These are phyloP conservation scores for Lasiurus cinereus DNA, from an alignment of 2,113 vertebrate genomes.

Conservation along the genomic window DNA sequence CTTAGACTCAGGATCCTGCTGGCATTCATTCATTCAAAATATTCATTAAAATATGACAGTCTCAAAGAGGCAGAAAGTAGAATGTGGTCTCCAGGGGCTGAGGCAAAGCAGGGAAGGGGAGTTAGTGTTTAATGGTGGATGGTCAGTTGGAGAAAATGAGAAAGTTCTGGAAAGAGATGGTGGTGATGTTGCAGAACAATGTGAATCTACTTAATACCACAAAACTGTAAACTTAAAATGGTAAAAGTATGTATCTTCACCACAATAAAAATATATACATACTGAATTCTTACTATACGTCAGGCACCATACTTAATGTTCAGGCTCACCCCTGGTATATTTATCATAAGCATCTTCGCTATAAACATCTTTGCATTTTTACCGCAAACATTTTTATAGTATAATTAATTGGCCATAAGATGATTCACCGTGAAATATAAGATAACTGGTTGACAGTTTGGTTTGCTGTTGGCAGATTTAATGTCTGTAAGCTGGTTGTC, in stretches of 20 bases:
- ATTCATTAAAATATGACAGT: background rate
- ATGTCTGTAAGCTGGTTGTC: background rate
- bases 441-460: background rate
- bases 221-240: background rate
- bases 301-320: background rate
- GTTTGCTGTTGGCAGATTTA: background rate
- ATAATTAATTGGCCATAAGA: background rate
- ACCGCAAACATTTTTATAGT: background rate
- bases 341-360: background rate
- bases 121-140: background rate
- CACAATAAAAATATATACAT: background rate
- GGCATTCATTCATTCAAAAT: conserved; percentile 7
- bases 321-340: background rate
- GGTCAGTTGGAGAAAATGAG: background rate
- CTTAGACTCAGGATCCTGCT: background rate
- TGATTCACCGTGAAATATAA: background rate
- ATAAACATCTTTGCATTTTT: background rate
- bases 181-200: background rate
- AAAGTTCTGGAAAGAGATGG: background rate
- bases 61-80: background rate
- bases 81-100: background rate
- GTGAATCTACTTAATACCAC: background rate
- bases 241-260: background rate
- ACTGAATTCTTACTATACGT: background rate
- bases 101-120: too few species aligned